These are phyloP conservation scores for Aphaenogaster rudis DNA, from an alignment of 1,140 invertebrate species.

Conservation along the genomic window DNA sequence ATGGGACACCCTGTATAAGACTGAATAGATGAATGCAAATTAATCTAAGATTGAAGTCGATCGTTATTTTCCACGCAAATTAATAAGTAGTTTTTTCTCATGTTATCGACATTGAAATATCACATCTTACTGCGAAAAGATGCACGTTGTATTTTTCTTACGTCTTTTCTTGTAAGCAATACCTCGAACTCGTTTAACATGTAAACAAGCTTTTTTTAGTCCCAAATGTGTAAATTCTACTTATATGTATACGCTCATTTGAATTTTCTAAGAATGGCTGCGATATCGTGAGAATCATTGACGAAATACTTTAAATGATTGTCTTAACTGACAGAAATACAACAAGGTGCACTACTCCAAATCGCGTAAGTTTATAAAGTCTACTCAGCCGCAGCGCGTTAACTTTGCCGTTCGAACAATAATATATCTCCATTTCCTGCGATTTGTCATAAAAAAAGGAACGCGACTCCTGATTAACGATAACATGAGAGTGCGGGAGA, in stretches of 20 bases:
- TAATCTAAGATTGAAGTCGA: not conserved
- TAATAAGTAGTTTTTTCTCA: not conserved
- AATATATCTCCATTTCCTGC: not conserved
- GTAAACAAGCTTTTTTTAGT: not conserved
- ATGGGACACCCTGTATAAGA: too few relatives aligned
- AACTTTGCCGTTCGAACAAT: not conserved
- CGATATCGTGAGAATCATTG: not conserved
- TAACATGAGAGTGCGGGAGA: not conserved
- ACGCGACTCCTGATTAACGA: not conserved
- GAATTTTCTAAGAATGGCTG: not conserved
- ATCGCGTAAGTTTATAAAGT: not conserved
- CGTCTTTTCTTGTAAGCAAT: constrained; percentile 8
- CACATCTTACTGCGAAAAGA: not conserved
- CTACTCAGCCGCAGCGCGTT: not conserved
- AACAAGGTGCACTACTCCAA: not conserved
- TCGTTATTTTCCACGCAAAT: not conserved
- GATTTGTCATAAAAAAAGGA: not conserved
- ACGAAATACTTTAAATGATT: not conserved
- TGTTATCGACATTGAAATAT: not conserved
- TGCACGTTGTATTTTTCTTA: not conserved
- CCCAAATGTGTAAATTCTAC: not conserved
- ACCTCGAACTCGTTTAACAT: constrained; percentile 8
- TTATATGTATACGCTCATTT: not conserved
- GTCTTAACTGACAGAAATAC: not conserved
- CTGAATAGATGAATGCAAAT: not conserved